phyloP scores from a whole-genome alignment of 2,888 invertebrate genomes.

The Zygothrica quintamaculata region DNA sequence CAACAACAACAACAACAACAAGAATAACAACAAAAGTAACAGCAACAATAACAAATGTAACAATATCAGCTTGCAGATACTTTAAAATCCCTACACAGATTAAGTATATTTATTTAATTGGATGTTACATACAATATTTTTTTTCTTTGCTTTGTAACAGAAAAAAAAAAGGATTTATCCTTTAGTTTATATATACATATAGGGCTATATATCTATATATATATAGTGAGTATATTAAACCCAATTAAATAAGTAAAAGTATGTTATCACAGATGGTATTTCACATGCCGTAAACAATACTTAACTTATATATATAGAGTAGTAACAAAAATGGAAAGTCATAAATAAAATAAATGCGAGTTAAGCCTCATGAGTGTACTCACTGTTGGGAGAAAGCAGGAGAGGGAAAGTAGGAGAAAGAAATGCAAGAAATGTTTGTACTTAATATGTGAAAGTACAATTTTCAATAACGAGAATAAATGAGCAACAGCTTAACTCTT shows the following conservation, averaged over 20 bases:
- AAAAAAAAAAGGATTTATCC: too few relatives aligned
- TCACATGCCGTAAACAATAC: slow-evolving; percentile 1
- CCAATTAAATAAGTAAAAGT: too few relatives aligned
- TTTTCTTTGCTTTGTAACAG: too few relatives aligned
- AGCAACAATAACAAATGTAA: too few relatives aligned
- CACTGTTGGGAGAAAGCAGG: neutral
- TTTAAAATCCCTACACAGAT: slow-evolving; percentile 11
- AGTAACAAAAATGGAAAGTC: slow-evolving; percentile 25
- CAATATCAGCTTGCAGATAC: slow-evolving; percentile 5
- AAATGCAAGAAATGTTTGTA: neutral
- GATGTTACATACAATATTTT: too few relatives aligned
- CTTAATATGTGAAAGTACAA: slow-evolving; percentile 15
- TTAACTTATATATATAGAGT: slow-evolving; percentile 27
- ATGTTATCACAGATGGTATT: too few relatives aligned
- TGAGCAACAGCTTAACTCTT: slow-evolving; percentile 56
- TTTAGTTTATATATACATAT: too few relatives aligned
- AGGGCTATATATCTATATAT: too few relatives aligned
- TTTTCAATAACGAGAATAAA: slow-evolving; percentile 54
- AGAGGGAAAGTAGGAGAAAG: slow-evolving; percentile 1
- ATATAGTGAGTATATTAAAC: too few relatives aligned
- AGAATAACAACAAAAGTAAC: slow-evolving; percentile 20
- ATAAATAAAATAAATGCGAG: slow-evolving; percentile 8
- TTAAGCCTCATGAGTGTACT: neutral
- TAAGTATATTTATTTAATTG: slow-evolving; percentile 1
- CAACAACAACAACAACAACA: slow-evolving; percentile 24